Percentiles rank a stretch among this genome's conserved stretches.
Evolutionary conservation across 2,113 vertebrate species (phyloP).

Genomic region (Oryzias javanicus): DNA sequence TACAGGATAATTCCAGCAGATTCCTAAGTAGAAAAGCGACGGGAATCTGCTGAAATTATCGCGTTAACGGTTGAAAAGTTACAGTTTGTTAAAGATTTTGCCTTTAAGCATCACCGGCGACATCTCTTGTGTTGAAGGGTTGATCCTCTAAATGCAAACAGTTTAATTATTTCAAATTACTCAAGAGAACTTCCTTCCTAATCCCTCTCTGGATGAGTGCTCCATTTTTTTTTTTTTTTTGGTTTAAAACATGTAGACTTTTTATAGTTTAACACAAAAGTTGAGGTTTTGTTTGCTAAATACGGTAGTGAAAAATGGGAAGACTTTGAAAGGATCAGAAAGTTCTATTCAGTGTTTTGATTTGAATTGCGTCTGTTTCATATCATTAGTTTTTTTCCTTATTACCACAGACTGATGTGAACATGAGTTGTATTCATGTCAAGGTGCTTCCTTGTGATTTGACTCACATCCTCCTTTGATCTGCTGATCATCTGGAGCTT

Average conservation of each 20-base stretch:
- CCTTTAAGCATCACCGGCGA: too few species aligned
- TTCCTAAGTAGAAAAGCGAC: too few species aligned
- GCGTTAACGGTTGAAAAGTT: too few species aligned
- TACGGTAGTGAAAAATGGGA: slow-evolving; percentile 40
- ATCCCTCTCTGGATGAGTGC: not conserved
- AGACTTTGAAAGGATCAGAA: slow-evolving; percentile 2
- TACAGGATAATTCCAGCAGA: too few species aligned
- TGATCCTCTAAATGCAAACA: not conserved
- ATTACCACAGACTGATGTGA: too few species aligned
- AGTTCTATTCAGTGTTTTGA: not conserved
- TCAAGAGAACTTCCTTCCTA: not conserved
- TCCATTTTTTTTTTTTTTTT: not conserved
- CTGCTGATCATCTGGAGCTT: too few species aligned
- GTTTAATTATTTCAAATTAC: not conserved
- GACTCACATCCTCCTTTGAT: too few species aligned
- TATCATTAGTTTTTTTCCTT: not conserved
- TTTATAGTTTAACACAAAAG: slow-evolving; percentile 22
- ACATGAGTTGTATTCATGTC: too few species aligned
- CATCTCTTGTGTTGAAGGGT: too few species aligned
- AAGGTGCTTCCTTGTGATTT: too few species aligned
- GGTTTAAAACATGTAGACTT: not conserved
- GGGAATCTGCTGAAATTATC: too few species aligned
- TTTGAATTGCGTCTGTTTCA: too few species aligned
- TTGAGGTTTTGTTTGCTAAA: slow-evolving; percentile 22
- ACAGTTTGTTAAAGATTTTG: not conserved